Conservation (phyloP, 2,888 invertebrate species). For the Plebejus melissa region DNA sequence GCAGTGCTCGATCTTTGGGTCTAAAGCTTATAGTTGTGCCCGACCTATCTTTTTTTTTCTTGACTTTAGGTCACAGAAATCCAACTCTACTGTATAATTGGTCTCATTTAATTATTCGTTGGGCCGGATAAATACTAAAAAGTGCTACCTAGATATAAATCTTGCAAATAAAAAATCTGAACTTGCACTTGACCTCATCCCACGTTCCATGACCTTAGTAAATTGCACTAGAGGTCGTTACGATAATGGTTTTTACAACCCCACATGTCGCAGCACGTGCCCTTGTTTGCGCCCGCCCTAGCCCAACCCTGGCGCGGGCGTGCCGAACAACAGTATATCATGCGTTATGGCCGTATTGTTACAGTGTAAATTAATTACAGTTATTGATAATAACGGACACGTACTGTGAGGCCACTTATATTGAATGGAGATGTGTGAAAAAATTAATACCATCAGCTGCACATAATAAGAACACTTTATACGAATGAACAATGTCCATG, state of each 20-base stretch:
- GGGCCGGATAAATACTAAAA: not conserved
- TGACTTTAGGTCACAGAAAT: not conserved
- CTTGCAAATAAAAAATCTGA: not conserved
- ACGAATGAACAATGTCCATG: not conserved
- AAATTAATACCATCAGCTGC: not conserved
- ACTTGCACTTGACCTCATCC: not conserved
- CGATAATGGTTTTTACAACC: constrained; percentile 16
- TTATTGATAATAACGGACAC: constrained; percentile 29
- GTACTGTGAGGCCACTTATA: constrained; percentile 28
- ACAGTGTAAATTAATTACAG: constrained; percentile 37
- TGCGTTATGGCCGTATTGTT: constrained; percentile 31
- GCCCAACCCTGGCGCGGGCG: constrained; percentile 21
- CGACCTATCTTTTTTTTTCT: not conserved
- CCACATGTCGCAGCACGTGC: constrained; percentile 12
- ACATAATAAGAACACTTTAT: not conserved
- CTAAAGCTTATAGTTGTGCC: no score
- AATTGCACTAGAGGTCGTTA: not conserved
- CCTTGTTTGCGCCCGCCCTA: constrained; percentile 8
- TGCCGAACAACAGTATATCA: constrained; percentile 33
- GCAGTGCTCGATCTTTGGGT: no score
- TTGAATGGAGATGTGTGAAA: not conserved
- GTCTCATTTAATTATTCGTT: not conserved
- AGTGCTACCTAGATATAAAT: not conserved
- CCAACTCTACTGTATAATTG: not conserved
- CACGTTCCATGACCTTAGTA: not conserved